Percentiles rank a stretch among this genome's conserved stretches.
phyloP scores from a whole-genome alignment of 2,888 invertebrate species.

The Polyommatus icarus region DNA sequence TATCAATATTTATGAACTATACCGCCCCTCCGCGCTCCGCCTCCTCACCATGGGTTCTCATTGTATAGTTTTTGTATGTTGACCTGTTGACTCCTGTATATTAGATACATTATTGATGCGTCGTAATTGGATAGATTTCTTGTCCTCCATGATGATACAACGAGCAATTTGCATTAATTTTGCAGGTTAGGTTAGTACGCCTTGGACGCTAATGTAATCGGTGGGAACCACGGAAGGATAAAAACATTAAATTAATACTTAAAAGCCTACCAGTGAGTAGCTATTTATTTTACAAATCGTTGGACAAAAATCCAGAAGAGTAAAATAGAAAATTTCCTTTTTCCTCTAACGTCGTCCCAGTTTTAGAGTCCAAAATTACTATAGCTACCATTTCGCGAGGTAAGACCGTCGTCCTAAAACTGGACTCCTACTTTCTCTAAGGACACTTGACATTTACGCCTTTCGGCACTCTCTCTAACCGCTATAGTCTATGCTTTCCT shows the following conservation, averaged over 20 bases:
- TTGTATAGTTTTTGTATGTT: neutral
- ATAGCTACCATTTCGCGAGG: no score
- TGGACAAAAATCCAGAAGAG: no score
- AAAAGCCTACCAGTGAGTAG: neutral
- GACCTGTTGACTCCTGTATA: neutral
- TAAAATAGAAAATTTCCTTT: no score
- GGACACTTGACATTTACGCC: no score
- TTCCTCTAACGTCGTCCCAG: no score
- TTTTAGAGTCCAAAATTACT: no score
- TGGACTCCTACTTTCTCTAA: no score
- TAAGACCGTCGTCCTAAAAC: no score
- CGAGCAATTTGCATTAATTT: conserved; percentile 6
- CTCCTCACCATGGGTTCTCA: neutral
- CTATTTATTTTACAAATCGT: neutral
- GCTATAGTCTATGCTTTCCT: no score
- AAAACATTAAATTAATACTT: neutral
- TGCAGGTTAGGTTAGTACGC: neutral
- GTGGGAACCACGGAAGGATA: neutral
- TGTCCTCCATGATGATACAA: neutral
- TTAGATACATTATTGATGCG: conserved; percentile 6
- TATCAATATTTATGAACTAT: neutral
- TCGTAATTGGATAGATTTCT: neutral
- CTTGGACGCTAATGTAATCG: neutral
- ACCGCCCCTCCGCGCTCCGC: no score
- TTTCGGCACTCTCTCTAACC: no score